phyloP scores from a whole-genome alignment of 2,113 vertebrate genomes.

The Scartelaos histophorus region DNA sequence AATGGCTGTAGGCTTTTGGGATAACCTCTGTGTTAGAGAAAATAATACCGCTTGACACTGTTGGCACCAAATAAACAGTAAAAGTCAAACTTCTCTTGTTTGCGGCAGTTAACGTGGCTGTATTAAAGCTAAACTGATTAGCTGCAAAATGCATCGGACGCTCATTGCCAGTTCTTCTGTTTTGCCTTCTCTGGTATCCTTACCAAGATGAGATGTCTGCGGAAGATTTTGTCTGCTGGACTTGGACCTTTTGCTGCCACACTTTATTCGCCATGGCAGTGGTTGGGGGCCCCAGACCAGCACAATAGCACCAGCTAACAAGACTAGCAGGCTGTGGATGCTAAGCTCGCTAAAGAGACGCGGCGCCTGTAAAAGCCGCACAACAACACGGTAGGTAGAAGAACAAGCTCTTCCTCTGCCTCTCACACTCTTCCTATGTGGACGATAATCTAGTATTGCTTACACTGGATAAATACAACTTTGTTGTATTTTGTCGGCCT shows the following conservation, averaged over 20 bases:
- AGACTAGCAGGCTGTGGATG: conserved; percentile 43
- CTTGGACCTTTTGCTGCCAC: conserved; percentile 11
- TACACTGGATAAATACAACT: conserved; percentile 26
- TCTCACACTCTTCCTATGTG: not conserved
- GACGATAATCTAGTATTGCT: not conserved
- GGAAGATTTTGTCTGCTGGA: conserved; percentile 23
- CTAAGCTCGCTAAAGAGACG: conserved; percentile 52
- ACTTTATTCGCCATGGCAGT: conserved; percentile 47
- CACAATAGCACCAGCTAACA: conserved; percentile 70
- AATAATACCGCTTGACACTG: not conserved
- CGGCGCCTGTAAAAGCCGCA: conserved; percentile 34
- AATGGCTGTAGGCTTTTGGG: not conserved
- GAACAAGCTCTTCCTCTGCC: not conserved
- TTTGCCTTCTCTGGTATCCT: conserved; percentile 40
- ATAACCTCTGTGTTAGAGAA: not conserved
- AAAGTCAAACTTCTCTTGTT: not conserved
- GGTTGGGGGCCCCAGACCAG: conserved; percentile 67
- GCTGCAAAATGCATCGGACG: conserved; percentile 34
- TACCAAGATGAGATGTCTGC: conserved; percentile 34
- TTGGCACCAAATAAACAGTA: not conserved
- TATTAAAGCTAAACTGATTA: conserved; percentile 37
- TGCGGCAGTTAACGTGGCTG: conserved; percentile 32
- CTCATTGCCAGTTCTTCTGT: conserved; percentile 30
- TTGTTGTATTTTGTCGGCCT: conserved; percentile 34
- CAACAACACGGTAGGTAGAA: conserved; percentile 14